A percentile compares a stretch with the other conserved stretches of the same genome.
phyloP scores from a whole-genome alignment of 2,113 vertebrate species.

The Antidorcas marsupialis region DNA sequence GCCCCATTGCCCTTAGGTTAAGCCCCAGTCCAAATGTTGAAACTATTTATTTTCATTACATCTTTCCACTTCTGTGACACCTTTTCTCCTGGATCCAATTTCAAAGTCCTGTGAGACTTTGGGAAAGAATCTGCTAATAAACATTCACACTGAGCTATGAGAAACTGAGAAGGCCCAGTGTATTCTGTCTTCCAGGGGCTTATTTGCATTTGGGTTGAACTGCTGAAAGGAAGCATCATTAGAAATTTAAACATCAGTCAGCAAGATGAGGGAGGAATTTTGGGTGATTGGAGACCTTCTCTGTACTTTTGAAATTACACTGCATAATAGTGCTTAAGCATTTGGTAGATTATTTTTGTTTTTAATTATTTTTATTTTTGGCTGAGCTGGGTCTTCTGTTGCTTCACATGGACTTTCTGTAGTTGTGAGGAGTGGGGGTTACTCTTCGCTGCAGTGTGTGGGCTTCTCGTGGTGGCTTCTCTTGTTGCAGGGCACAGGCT shows the following conservation, averaged over 20 bases:
- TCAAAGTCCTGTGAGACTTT: background rate
- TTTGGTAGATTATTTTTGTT: background rate
- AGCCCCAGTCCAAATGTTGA: background rate
- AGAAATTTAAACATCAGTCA: background rate
- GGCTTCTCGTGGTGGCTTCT: background rate
- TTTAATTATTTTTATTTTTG: background rate
- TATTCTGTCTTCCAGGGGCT: background rate
- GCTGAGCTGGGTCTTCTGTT: background rate
- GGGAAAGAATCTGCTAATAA: background rate
- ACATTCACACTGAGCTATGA: background rate
- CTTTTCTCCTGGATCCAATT: background rate
- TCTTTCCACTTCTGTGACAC: background rate
- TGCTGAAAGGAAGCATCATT: background rate
- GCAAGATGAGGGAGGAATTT: background rate
- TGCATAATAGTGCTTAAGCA: background rate
- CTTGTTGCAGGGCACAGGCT: background rate
- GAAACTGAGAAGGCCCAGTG: background rate
- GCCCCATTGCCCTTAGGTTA: background rate
- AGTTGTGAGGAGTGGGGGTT: background rate
- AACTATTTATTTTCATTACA: background rate
- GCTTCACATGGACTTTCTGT: background rate
- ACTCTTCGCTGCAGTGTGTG: background rate
- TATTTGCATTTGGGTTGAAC: background rate
- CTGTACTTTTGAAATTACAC: background rate
- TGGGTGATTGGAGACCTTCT: background rate